These are phyloP conservation scores for Trichopria drosophilae DNA, from an alignment of 2,888 invertebrate genomes.

Conservation along the genomic window DNA sequence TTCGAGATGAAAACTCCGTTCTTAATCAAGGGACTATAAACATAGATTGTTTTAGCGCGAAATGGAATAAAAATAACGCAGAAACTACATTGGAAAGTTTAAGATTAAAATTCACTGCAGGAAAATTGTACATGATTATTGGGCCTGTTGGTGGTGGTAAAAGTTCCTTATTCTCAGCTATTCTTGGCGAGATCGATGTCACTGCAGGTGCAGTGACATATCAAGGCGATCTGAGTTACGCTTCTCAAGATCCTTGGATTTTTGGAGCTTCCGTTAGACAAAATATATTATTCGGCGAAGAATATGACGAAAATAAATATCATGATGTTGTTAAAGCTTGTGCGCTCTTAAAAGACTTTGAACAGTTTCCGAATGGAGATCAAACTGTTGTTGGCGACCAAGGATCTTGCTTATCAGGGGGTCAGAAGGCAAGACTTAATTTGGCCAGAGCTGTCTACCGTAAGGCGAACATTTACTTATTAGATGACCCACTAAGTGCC, in stretches of 20 bases:
- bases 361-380: constrained; percentile 70
- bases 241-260: constrained; percentile 85
- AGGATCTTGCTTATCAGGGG: constrained; percentile 73
- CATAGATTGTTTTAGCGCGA: constrained; percentile 51
- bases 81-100: constrained; percentile 62
- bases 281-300: constrained; percentile 81
- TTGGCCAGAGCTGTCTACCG: constrained; percentile 75
- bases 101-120: constrained; percentile 62
- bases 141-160: constrained; percentile 79
- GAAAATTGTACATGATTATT: constrained; percentile 70
- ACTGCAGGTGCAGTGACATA: constrained; percentile 65
- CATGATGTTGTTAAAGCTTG: constrained; percentile 58
- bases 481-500: constrained; percentile 82
- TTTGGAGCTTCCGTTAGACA: constrained; percentile 79
- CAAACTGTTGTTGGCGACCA: constrained; percentile 73
- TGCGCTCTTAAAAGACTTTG: constrained; percentile 59
- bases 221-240: constrained; percentile 73
- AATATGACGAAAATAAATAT: constrained; percentile 66
- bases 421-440: constrained; percentile 76
- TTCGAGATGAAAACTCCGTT: too few relatives aligned
- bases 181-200: constrained; percentile 73
- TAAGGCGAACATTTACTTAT: constrained; percentile 76
- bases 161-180: constrained; percentile 69
- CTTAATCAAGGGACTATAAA: constrained; percentile 29
- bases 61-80: constrained; percentile 62